Evolutionary conservation across 2,888 invertebrate species (phyloP).

Genomic region (Nemurella pictetii): DNA sequence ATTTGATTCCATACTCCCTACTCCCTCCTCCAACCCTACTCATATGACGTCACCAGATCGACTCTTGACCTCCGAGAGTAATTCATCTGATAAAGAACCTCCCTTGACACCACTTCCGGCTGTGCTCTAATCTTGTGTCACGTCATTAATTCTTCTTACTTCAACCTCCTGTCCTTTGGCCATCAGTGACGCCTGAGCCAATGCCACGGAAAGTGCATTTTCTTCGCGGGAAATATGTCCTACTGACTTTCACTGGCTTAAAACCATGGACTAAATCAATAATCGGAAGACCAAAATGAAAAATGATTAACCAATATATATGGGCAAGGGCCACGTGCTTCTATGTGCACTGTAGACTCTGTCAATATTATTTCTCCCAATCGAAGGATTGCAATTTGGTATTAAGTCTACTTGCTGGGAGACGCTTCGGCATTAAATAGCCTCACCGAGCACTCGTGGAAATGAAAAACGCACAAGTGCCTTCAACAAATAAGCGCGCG

Average conservation of each 20-base stretch:
- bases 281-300: background rate
- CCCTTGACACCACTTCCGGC: conserved; percentile 16
- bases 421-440: too few relatives aligned
- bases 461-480: background rate
- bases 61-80: conserved; percentile 1
- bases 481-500: background rate
- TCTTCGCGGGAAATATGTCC: too few relatives aligned
- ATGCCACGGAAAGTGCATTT: background rate
- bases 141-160: conserved; percentile 23
- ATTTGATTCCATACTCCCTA: background rate
- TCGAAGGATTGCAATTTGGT: background rate
- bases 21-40: background rate
- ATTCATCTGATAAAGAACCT: conserved; percentile 10
- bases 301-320: background rate
- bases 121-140: conserved; percentile 3
- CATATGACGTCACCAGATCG: background rate
- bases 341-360: background rate
- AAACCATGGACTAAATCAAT: background rate
- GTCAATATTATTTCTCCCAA: background rate
- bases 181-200: background rate
- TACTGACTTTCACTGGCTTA: background rate
- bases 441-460: background rate
- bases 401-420: background rate
- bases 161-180: background rate
- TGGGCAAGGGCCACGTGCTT: background rate